Evolutionary conservation across 2,113 vertebrate species (phyloP).

Genomic region (Probosciger aterrimus): DNA sequence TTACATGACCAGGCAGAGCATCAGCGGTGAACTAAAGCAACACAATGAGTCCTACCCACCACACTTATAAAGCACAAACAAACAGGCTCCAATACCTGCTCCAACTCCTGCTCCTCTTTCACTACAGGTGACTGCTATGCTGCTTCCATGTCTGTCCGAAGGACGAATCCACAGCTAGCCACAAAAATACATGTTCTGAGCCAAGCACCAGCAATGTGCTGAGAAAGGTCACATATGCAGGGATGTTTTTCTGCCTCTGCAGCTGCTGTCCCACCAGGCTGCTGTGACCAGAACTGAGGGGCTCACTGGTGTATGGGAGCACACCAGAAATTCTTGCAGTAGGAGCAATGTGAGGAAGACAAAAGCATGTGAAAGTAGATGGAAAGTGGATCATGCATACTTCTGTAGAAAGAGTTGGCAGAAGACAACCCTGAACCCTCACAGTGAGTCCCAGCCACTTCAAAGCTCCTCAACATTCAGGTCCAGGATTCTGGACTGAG

Average conservation of each 20-base stretch:
- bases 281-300: neutral
- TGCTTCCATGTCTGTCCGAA: neutral
- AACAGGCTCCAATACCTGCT: neutral
- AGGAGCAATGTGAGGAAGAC: neutral
- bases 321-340: neutral
- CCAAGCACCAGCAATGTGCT: neutral
- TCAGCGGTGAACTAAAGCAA: neutral
- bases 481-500: neutral
- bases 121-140: neutral
- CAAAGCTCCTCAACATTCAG: neutral
- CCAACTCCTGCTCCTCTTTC: neutral
- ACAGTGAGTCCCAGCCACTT: rapidly evolving
- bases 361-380: neutral
- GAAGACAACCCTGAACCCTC: neutral
- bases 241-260: neutral
- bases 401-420: neutral
- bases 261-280: neutral
- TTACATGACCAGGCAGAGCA: neutral
- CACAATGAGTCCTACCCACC: neutral
- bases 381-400: rapidly evolving
- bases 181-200: neutral
- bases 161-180: neutral
- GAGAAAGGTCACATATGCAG: neutral
- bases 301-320: neutral
- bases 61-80: neutral